phyloP scores from a whole-genome alignment of 2,797 vertebrate genomes.

The Rhinogobio ventralis region DNA sequence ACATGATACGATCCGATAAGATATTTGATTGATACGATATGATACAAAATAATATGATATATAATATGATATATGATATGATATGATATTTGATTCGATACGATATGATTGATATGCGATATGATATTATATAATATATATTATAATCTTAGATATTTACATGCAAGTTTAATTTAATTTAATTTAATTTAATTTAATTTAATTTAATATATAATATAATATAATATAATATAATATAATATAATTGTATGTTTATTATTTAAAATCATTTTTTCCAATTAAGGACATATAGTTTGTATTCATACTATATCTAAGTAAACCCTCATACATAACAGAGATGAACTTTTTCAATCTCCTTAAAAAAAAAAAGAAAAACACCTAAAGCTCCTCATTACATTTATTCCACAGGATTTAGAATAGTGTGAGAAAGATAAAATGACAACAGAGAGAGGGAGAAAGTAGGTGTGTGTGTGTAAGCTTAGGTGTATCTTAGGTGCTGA shows the following conservation, averaged over 20 bases:
- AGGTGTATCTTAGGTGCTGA: too few species aligned
- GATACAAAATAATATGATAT: too few species aligned
- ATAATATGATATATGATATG: too few species aligned
- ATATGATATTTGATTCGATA: too few species aligned
- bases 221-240: background rate
- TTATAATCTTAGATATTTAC: too few species aligned
- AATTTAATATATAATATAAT: background rate
- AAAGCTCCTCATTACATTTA: constrained; percentile 60
- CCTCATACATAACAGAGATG: constrained; percentile 28
- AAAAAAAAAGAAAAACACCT: constrained; percentile 23
- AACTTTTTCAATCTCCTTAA: constrained; percentile 56
- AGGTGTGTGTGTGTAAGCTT: constrained; percentile 14
- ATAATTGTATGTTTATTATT: background rate
- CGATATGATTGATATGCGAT: too few species aligned
- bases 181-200: too few species aligned
- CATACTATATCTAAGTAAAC: constrained; percentile 7
- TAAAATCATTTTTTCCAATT: background rate
- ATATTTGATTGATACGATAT: too few species aligned
- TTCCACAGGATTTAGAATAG: constrained; percentile 52
- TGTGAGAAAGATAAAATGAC: constrained; percentile 38
- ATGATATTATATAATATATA: too few species aligned
- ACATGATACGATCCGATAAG: too few species aligned
- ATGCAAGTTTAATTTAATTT: too few species aligned
- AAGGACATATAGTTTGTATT: background rate
- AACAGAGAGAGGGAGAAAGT: background rate